These are phyloP conservation scores for Neosilurus hyrtlii DNA, from an alignment of 2,797 vertebrate species.

Conservation along the genomic window DNA sequence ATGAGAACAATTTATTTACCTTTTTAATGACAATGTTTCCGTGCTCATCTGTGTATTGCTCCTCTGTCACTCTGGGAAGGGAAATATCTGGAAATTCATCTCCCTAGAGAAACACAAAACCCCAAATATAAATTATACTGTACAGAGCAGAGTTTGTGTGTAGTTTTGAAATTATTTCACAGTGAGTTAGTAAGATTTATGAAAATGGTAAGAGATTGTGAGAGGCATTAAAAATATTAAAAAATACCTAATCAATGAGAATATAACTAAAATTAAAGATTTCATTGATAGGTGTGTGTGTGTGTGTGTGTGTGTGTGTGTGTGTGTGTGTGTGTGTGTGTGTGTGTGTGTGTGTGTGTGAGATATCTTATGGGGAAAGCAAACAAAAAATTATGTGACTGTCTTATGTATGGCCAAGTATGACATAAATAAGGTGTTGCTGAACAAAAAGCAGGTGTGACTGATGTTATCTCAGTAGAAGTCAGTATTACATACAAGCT, in stretches of 20 bases:
- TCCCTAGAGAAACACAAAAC: slow-evolving; percentile 70
- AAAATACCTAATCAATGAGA: neutral
- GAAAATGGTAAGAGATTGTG: neutral
- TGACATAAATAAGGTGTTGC: neutral
- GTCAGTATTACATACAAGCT: neutral
- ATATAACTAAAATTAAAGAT: neutral
- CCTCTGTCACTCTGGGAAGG: slow-evolving; percentile 86
- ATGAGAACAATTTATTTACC: slow-evolving; percentile 66
- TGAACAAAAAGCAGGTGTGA: neutral
- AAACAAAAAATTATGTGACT: neutral
- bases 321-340: no score
- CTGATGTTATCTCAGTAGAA: no score
- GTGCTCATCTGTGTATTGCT: slow-evolving; percentile 88
- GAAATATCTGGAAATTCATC: slow-evolving; percentile 87
- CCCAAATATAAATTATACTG: slow-evolving; percentile 1
- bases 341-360: no score
- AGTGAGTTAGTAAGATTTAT: neutral
- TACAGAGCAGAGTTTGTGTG: neutral
- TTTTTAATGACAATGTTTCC: slow-evolving; percentile 94
- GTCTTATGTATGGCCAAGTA: no score
- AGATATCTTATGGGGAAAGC: no score
- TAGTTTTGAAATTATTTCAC: neutral
- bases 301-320: no score
- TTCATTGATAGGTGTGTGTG: neutral
- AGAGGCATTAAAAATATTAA: neutral